Evolutionary conservation across 2,113 vertebrate genomes (phyloP).

Genomic region (Amblyopsis rosae): DNA sequence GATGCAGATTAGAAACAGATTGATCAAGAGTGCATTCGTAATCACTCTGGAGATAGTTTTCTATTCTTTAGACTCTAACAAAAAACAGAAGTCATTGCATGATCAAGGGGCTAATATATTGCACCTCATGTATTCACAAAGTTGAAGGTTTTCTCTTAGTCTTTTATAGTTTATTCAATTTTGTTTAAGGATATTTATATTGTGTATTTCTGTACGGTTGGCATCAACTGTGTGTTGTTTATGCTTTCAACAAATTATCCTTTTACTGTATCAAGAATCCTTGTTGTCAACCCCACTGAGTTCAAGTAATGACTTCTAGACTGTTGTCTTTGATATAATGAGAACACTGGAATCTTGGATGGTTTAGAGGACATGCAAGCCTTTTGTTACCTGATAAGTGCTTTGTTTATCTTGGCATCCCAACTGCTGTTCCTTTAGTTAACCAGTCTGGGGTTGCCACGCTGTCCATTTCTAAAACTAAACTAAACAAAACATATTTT

Average conservation of each 20-base stretch:
- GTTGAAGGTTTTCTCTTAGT: neutral
- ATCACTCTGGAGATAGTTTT: slow-evolving; percentile 65
- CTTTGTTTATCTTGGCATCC: neutral
- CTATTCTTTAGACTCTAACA: slow-evolving; percentile 68
- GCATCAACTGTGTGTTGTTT: too few species aligned
- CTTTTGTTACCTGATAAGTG: neutral
- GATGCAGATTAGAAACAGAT: slow-evolving; percentile 69
- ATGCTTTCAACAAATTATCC: too few species aligned
- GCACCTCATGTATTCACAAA: neutral
- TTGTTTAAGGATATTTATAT: too few species aligned
- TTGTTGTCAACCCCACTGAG: too few species aligned
- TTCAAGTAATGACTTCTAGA: neutral
- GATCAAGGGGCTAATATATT: neutral
- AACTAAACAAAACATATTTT: neutral
- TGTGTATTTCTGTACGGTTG: too few species aligned
- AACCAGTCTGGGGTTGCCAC: neutral
- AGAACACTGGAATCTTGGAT: neutral
- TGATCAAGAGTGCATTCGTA: slow-evolving; percentile 59
- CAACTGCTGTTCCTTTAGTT: neutral
- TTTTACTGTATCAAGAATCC: too few species aligned
- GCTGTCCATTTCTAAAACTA: too few species aligned
- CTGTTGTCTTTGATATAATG: neutral
- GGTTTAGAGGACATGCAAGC: neutral
- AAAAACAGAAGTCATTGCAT: slow-evolving; percentile 44
- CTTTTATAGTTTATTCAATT: too few species aligned